A percentile compares a stretch with the other conserved stretches of the same genome.
Evolutionary conservation across 2,113 vertebrate genomes (phyloP).

Genomic region (Malurus melanocephalus): DNA sequence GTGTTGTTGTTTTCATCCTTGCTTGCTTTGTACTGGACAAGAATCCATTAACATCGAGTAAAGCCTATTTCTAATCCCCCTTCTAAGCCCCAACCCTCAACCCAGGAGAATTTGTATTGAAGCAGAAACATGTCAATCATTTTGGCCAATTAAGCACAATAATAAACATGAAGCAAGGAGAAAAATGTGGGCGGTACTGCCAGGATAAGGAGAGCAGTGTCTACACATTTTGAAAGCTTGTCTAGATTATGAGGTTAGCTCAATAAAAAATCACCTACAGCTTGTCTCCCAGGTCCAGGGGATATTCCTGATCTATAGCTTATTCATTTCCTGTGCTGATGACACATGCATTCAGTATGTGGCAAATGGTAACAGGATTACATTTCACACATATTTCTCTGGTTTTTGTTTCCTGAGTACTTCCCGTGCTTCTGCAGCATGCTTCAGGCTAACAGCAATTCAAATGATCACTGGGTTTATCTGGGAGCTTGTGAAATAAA

Average conservation of each 20-base stretch:
- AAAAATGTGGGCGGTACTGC: background rate
- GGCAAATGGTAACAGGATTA: slow-evolving; percentile 22
- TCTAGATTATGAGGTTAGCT: slow-evolving; percentile 14
- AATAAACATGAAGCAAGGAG: slow-evolving; percentile 4
- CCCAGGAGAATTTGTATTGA: slow-evolving; percentile 11
- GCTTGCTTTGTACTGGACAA: background rate
- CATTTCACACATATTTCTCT: slow-evolving; percentile 52
- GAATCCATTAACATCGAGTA: slow-evolving; percentile 23
- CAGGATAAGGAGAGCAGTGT: background rate
- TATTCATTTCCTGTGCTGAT: slow-evolving; percentile 36
- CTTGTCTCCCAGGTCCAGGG: background rate
- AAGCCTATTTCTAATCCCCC: slow-evolving; percentile 8
- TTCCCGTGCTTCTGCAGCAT: background rate
- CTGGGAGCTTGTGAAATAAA: slow-evolving; percentile 14
- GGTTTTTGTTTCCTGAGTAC: background rate
- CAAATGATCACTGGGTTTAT: slow-evolving; percentile 12
- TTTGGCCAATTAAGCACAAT: slow-evolving; percentile 32
- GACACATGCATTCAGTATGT: background rate
- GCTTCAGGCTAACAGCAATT: slow-evolving; percentile 12
- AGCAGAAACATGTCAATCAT: slow-evolving; percentile 17
- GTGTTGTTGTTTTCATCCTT: background rate
- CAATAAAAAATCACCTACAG: background rate
- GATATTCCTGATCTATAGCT: background rate
- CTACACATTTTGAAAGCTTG: background rate
- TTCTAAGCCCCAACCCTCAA: background rate